Conservation (phyloP, 1,140 invertebrate species). For the Acyrthosiphon pisum region DNA sequence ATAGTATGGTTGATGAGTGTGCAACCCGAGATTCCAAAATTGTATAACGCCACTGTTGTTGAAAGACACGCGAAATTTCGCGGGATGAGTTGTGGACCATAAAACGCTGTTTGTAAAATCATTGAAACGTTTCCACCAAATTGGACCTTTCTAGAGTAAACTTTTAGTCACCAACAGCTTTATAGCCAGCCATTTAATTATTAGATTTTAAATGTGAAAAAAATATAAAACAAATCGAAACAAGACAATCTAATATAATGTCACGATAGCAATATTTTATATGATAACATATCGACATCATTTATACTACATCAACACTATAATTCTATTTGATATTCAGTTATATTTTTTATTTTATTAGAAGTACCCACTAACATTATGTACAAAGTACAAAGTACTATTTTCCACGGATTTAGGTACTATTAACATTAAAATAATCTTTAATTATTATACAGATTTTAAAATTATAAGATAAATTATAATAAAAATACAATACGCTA, state of each 20-base stretch:
- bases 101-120: conserved; percentile 30
- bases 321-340: too few species aligned
- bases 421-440: too few species aligned
- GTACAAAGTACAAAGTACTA: too few species aligned
- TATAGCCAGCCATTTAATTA: not conserved
- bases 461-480: too few species aligned
- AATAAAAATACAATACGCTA: too few species aligned
- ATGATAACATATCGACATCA: too few species aligned
- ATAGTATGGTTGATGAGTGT: conserved; percentile 21
- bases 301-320: too few species aligned
- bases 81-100: conserved; percentile 20
- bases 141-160: conserved; percentile 14
- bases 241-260: not conserved
- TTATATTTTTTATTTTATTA: too few species aligned
- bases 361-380: too few species aligned
- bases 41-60: not conserved
- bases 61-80: conserved; percentile 19
- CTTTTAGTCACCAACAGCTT: not conserved
- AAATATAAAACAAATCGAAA: not conserved
- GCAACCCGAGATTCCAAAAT: conserved; percentile 33
- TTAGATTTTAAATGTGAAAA: not conserved
- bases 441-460: too few species aligned
- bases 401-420: too few species aligned
- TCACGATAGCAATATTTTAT: too few species aligned
- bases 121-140: conserved; percentile 47